These are phyloP conservation scores for Mixornis gularis DNA, from an alignment of 2,113 vertebrate genomes.

Conservation along the genomic window DNA sequence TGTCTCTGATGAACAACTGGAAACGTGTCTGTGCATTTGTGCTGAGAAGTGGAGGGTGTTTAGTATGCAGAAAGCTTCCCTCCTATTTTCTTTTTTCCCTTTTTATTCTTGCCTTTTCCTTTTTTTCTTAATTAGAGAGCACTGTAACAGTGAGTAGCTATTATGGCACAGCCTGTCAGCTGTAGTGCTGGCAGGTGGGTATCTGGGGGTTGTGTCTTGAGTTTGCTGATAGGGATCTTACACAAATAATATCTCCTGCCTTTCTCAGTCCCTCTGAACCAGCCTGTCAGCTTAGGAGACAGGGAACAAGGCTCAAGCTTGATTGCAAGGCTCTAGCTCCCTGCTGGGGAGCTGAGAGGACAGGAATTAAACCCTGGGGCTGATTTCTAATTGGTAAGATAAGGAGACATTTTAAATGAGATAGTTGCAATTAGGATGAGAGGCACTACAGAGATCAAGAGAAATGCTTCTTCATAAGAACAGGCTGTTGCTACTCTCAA, in stretches of 20 bases:
- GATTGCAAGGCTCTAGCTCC: neutral
- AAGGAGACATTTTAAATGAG: conserved; percentile 1
- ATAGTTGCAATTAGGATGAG: conserved; percentile 30
- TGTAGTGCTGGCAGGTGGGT: neutral
- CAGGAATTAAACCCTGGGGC: neutral
- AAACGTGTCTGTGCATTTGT: accelerated
- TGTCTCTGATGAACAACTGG: accelerated
- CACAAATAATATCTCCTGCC: neutral
- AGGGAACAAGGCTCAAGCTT: neutral
- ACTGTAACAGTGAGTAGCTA: neutral
- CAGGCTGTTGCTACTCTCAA: neutral
- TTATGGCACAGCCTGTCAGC: neutral
- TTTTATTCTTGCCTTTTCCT: neutral
- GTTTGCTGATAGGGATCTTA: neutral
- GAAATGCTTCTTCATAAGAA: neutral
- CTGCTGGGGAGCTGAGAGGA: neutral
- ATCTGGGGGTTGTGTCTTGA: neutral
- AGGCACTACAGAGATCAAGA: conserved; percentile 35
- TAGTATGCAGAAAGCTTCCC: neutral
- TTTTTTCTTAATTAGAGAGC: neutral
- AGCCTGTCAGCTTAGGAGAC: neutral
- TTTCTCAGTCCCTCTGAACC: neutral
- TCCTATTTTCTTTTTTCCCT: neutral
- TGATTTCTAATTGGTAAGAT: conserved; percentile 22
- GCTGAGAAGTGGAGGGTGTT: neutral